These are phyloP conservation scores for Trypoxylon attenuatum DNA, from an alignment of 2,888 invertebrate species.

Conservation along the genomic window DNA sequence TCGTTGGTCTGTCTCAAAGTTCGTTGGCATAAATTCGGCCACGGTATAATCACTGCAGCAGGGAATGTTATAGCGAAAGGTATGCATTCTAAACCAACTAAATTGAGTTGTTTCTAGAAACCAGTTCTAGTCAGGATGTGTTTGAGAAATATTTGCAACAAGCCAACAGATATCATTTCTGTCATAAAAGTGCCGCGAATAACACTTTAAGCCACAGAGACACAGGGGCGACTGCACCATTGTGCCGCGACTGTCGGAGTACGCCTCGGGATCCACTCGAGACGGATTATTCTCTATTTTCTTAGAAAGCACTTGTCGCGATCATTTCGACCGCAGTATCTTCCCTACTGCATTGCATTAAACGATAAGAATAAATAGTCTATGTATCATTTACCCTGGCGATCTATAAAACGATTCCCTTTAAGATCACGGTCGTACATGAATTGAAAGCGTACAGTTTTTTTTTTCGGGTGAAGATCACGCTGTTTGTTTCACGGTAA, in stretches of 20 bases:
- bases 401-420: constrained; percentile 18
- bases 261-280: background rate
- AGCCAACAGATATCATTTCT: too few relatives aligned
- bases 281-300: background rate
- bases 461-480: background rate
- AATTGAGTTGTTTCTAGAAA: too few relatives aligned
- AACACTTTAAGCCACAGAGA: too few relatives aligned
- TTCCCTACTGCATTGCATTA: background rate
- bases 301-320: background rate
- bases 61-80: background rate
- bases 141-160: too few relatives aligned
- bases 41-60: background rate
- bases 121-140: too few relatives aligned
- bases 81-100: too few relatives aligned
- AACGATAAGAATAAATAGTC: too few relatives aligned
- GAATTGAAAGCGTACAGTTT: too few relatives aligned
- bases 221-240: too few relatives aligned
- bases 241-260: too few relatives aligned
- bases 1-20: background rate
- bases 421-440: constrained; percentile 3
- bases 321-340: background rate
- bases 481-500: background rate
- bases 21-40: background rate
- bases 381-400: too few relatives aligned
- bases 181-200: too few relatives aligned